These are phyloP conservation scores for Lucifuga dentata DNA, from an alignment of 2,113 vertebrate species.

Conservation along the genomic window DNA sequence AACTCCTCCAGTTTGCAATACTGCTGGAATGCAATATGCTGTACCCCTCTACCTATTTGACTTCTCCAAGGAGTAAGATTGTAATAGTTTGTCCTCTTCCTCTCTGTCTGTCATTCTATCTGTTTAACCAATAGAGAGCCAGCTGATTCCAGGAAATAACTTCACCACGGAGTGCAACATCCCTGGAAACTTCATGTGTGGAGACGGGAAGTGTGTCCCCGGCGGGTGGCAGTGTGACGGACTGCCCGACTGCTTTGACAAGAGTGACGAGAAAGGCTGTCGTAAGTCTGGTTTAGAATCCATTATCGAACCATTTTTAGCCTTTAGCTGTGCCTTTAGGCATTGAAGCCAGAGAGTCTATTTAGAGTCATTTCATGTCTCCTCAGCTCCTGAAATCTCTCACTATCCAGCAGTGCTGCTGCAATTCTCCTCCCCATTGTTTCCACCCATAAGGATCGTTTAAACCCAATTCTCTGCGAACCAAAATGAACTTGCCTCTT, in stretches of 20 bases:
- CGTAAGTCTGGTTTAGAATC: conserved; percentile 86
- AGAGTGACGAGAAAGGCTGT: conserved; percentile 95
- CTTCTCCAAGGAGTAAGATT: conserved; percentile 23
- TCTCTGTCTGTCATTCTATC: conserved; percentile 1
- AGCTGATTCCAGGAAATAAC: conserved; percentile 95
- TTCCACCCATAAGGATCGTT: conserved; percentile 38
- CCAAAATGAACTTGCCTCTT: conserved; percentile 44
- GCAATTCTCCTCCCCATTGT: conserved; percentile 6
- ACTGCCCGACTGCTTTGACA: conserved; percentile 92
- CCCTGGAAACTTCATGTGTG: conserved; percentile 97
- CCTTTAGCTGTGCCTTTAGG: not conserved
- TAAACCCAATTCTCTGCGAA: conserved; percentile 36
- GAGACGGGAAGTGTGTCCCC: conserved; percentile 92
- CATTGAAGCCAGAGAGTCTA: not conserved
- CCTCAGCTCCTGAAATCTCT: conserved; percentile 16
- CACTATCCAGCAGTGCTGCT: not conserved
- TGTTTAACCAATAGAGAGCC: conserved; percentile 85
- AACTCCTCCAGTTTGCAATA: conserved; percentile 26
- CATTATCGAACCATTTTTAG: conserved; percentile 7
- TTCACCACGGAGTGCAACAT: conserved; percentile 97
- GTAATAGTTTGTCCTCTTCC: conserved; percentile 23
- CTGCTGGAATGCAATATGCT: conserved; percentile 13
- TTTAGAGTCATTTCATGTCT: conserved; percentile 31
- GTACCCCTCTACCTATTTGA: conserved; percentile 14
- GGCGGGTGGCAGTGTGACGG: conserved; percentile 95